These are phyloP conservation scores for Cisticola juncidis DNA, from an alignment of 2,113 vertebrate genomes.

Conservation along the genomic window DNA sequence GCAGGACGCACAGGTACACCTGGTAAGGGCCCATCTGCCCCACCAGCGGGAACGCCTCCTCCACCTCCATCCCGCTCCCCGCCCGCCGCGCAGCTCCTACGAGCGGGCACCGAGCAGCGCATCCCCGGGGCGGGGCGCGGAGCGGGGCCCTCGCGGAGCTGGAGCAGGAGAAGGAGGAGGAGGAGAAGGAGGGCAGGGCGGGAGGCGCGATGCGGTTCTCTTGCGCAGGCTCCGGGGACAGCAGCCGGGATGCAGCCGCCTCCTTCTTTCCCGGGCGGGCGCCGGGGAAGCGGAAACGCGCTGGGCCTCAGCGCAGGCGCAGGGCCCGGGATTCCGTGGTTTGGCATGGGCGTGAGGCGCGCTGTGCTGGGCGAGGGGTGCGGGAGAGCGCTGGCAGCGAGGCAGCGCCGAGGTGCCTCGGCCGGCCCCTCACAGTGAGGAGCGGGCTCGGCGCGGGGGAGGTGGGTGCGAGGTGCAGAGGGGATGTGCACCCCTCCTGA, in stretches of 20 bases:
- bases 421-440: accelerated
- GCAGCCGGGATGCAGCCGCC: not conserved
- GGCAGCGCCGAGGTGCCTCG: accelerated
- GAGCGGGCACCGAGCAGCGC: not conserved
- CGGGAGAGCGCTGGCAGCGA: accelerated
- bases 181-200: not conserved
- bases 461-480: not conserved
- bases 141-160: not conserved
- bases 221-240: not conserved
- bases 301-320: not conserved
- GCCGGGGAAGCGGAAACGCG: not conserved
- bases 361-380: not conserved
- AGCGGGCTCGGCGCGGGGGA: accelerated
- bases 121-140: constrained; percentile 3
- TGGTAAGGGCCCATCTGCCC: constrained; percentile 81
- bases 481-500: too few species aligned
- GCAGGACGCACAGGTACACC: constrained; percentile 76
- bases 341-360: accelerated
- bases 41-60: constrained; percentile 75
- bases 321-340: accelerated
- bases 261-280: not conserved
- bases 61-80: constrained; percentile 73
- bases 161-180: not conserved
- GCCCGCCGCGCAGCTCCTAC: not conserved
- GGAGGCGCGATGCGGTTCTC: not conserved